Evolutionary conservation across 2,113 vertebrate genomes (phyloP), one percentile per base, ranked within the genome.

Genomic region (Octodon degus): DNA sequence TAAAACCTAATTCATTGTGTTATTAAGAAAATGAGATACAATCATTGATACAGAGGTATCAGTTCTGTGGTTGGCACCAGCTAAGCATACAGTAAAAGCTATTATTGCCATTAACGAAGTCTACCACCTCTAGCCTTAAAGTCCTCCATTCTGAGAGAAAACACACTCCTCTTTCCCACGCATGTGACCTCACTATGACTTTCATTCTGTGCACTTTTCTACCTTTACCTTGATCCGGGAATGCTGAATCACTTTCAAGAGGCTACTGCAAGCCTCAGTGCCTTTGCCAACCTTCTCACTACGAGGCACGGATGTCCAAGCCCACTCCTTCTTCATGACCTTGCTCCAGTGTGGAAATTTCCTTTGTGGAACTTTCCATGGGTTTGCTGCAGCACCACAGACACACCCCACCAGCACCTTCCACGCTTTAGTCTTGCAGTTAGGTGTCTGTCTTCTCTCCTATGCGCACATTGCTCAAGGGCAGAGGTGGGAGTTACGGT

Each of bases 1-100:
- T 82, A 95, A 95, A 90, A 63, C 7, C 63, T 74, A 94, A 87
- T 74, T 82, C 81, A 86, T 40, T 77, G 32, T 74, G 27, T 43
- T 89, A 43, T 34, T 77, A 82, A 88, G 86, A 84, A 65, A 74
- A 90, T 30, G n/a, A 77, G 67, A 90, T 74, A 84, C 72, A 91
- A 40, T 60, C 30, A 81, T 83, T 88, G 84, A 55, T 9, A 62
- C 0, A 86, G 89, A 67, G 30, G 65, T 86, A 65, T 92, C 34
- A 34, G 12, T 55, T 95, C 72, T 50, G 86, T 62, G 93, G 34
- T 93, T 27, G n/a, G 47, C 82, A 32, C 12, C 37, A 53, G n/a
- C 53, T 0, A 67, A 62, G 22, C 19, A 43, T 55, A 74, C 0
- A 60, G 14, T 50, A 50, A 80, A 65, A 84, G 19, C 62, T 89